These are phyloP conservation scores for Lepisosteus oculatus DNA, from an alignment of 2,113 vertebrate genomes.

Conservation along the genomic window DNA sequence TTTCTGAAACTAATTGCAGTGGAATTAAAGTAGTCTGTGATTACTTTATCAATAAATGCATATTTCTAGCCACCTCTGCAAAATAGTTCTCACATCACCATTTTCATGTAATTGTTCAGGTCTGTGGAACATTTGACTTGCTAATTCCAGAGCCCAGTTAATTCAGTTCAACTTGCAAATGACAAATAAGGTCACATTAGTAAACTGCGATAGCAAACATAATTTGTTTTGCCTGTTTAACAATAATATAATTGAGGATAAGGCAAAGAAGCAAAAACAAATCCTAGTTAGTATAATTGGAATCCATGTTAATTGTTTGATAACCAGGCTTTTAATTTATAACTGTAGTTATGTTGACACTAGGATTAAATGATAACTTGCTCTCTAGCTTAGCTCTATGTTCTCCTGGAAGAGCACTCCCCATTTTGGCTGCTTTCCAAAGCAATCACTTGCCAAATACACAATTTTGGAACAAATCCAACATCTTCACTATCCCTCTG, in stretches of 20 bases:
- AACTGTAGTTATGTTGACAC: slow-evolving; percentile 61
- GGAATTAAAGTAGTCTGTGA: slow-evolving; percentile 1
- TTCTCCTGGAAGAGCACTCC: slow-evolving; percentile 62
- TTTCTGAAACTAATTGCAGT: not conserved
- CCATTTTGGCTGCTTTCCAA: slow-evolving; percentile 67
- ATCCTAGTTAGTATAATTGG: slow-evolving; percentile 44
- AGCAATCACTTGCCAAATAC: slow-evolving; percentile 61
- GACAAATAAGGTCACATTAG: slow-evolving; percentile 27
- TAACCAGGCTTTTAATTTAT: slow-evolving; percentile 72
- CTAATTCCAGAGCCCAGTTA: slow-evolving; percentile 17
- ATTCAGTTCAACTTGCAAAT: slow-evolving; percentile 22
- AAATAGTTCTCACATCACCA: slow-evolving; percentile 1
- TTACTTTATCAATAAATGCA: not conserved
- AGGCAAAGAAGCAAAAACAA: slow-evolving; percentile 34
- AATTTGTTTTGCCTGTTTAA: slow-evolving; percentile 39
- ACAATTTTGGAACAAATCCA: slow-evolving; percentile 63
- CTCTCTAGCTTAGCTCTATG: slow-evolving; percentile 52
- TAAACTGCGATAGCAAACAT: slow-evolving; percentile 30
- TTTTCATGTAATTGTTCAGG: not conserved
- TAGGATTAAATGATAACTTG: slow-evolving; percentile 75
- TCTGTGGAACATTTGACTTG: slow-evolving; percentile 10
- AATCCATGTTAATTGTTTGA: slow-evolving; percentile 68
- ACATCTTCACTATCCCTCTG: slow-evolving; percentile 55
- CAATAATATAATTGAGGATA: slow-evolving; percentile 41
- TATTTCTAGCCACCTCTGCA: slow-evolving; percentile 4